phyloP scores from a whole-genome alignment of 2,797 vertebrate species.

The Rachycentron canadum region DNA sequence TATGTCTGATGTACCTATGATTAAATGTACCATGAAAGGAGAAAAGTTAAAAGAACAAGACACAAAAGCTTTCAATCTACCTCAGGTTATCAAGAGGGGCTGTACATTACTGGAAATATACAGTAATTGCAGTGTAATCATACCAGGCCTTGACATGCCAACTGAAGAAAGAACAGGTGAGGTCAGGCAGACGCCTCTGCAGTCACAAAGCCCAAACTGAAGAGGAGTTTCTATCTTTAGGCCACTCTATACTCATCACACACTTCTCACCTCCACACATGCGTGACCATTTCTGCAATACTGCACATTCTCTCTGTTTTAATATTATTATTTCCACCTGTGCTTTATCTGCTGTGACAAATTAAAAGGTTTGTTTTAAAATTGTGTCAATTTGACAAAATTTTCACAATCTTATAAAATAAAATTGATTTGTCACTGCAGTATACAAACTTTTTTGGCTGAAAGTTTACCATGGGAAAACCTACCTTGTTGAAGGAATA shows the following conservation, averaged over 20 bases:
- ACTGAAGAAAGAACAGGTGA: not conserved
- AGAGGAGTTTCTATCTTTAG: not conserved
- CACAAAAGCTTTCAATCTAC: not conserved
- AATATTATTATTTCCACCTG: no score
- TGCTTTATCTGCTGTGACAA: not conserved
- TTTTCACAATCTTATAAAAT: no score
- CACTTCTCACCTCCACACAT: not conserved
- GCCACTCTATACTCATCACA: no score
- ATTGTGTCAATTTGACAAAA: no score
- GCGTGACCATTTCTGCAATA: no score
- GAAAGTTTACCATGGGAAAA: not conserved
- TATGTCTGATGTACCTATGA: not conserved
- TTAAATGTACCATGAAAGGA: not conserved
- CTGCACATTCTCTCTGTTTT: no score
- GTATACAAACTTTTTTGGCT: not conserved
- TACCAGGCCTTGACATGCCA: not conserved
- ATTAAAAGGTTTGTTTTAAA: no score
- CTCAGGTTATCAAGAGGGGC: not conserved
- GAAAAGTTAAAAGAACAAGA: not conserved
- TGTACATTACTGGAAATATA: not conserved
- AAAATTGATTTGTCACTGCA: no score
- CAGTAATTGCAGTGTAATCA: not conserved
- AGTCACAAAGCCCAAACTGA: no score
- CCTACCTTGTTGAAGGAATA: no score
- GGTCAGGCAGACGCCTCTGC: no score